Conservation (phyloP, 30 jellyfish, hydroid and myxozoan species). For the Clytia hemisphaerica region DNA sequence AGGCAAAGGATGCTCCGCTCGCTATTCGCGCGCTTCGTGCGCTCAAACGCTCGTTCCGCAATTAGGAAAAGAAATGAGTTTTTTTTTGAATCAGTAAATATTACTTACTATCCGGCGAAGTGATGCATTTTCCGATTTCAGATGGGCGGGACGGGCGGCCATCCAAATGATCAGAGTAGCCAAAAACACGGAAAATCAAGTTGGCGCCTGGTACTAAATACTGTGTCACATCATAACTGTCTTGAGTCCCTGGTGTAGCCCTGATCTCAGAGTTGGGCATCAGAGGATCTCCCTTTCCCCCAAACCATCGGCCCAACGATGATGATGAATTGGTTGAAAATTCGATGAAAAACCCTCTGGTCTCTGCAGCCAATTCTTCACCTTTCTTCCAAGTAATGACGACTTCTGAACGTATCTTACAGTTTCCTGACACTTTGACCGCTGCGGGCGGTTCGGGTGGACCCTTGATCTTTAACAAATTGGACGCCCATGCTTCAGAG, state of each 20-base stretch:
- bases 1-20: no score
- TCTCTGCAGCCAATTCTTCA: conserved; percentile 37
- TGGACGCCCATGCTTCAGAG: conserved; percentile 36
- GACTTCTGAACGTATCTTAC: conserved; percentile 38
- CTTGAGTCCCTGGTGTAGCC: conserved; percentile 20
- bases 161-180: conserved; percentile 32
- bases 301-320: conserved; percentile 5
- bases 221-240: background rate
- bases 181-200: conserved; percentile 51
- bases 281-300: conserved; percentile 6
- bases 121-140: conserved; percentile 25
- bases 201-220: conserved; percentile 45
- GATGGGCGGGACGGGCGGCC: conserved; percentile 69
- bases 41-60: no score
- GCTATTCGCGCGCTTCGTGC: no score
- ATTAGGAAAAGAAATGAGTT: no score
- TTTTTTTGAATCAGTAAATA: background rate
- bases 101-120: conserved; percentile 61
- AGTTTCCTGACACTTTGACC: conserved; percentile 4
- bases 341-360: conserved; percentile 27
- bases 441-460: conserved; percentile 85
- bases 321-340: conserved; percentile 29
- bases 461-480: conserved; percentile 16
- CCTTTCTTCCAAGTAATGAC: conserved; percentile 55
- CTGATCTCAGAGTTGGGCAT: background rate